These are phyloP conservation scores for Alligator sinensis DNA, from an alignment of 2,113 vertebrate species.

Conservation along the genomic window DNA sequence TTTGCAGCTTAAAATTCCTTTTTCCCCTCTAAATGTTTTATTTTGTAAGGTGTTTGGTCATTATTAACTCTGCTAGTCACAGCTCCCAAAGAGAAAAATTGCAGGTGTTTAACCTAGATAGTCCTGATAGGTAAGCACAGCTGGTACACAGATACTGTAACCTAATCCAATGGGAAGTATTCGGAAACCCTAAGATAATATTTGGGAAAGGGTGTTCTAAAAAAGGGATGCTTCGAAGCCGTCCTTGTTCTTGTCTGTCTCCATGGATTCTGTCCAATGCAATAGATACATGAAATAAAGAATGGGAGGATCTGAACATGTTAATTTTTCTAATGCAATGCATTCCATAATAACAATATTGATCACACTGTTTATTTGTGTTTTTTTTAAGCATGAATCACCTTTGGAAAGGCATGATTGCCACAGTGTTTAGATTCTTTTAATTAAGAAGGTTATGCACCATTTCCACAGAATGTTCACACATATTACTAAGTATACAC, in stretches of 20 bases:
- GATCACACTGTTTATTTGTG: not conserved
- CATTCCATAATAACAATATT: not conserved
- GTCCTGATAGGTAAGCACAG: no score
- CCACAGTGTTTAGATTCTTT: not conserved
- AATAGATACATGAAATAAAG: not conserved
- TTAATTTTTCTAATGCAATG: not conserved
- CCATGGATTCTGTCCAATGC: not conserved
- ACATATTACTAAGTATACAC: not conserved
- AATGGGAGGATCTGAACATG: not conserved
- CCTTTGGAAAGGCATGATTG: not conserved
- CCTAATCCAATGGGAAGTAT: not conserved
- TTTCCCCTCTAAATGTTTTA: no score
- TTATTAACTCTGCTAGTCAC: no score
- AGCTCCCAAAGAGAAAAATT: no score
- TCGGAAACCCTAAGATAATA: not conserved
- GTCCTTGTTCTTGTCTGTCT: not conserved
- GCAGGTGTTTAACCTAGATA: no score
- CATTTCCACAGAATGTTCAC: slow-evolving; percentile 17
- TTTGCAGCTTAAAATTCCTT: no score
- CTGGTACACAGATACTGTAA: not conserved
- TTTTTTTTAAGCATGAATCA: not conserved
- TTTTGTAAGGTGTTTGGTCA: no score
- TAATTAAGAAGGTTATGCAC: not conserved
- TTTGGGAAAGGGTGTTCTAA: not conserved
- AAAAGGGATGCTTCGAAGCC: not conserved